These are phyloP conservation scores for Caenorhabditis parvicauda DNA, from an alignment of 2,888 invertebrate species.

Conservation along the genomic window DNA sequence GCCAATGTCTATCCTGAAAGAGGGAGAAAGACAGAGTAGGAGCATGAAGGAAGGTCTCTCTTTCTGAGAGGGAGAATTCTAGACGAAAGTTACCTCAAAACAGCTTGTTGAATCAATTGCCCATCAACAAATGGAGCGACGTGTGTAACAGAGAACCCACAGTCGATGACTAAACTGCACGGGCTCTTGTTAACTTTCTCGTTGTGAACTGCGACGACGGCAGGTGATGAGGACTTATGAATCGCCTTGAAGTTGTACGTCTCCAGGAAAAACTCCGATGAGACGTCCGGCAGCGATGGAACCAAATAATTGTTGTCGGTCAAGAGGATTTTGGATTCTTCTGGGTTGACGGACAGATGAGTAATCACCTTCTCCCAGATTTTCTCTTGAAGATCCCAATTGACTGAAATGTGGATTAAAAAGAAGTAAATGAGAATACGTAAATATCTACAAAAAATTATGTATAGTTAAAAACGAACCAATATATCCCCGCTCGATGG, in stretches of 20 bases:
- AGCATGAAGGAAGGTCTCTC: slow-evolving; percentile 48
- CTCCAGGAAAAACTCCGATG: slow-evolving; percentile 94
- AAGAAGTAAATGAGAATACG: not conserved
- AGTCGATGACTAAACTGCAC: slow-evolving; percentile 82
- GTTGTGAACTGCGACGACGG: slow-evolving; percentile 74
- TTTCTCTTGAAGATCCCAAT: slow-evolving; percentile 89
- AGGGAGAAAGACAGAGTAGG: not conserved
- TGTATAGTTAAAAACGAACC: slow-evolving; percentile 12
- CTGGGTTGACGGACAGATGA: slow-evolving; percentile 53
- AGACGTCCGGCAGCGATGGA: slow-evolving; percentile 83
- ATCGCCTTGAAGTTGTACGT: slow-evolving; percentile 87
- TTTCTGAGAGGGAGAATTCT: slow-evolving; percentile 68
- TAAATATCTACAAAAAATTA: not conserved
- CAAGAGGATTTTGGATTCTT: slow-evolving; percentile 78
- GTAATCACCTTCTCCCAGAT: slow-evolving; percentile 94
- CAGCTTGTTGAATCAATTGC: slow-evolving; percentile 41
- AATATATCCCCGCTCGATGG: slow-evolving; percentile 78
- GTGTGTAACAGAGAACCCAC: slow-evolving; percentile 92
- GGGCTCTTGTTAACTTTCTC: slow-evolving; percentile 63
- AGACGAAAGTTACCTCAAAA: slow-evolving; percentile 36
- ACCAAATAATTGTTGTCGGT: slow-evolving; percentile 95
- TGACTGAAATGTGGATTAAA: slow-evolving; percentile 69
- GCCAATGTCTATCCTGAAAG: slow-evolving; percentile 82
- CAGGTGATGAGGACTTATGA: slow-evolving; percentile 69
- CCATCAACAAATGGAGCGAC: slow-evolving; percentile 85